Base-by-base conservation (phyloP, 2,888 invertebrate species). In the Idaea dimidiata region DNA sequence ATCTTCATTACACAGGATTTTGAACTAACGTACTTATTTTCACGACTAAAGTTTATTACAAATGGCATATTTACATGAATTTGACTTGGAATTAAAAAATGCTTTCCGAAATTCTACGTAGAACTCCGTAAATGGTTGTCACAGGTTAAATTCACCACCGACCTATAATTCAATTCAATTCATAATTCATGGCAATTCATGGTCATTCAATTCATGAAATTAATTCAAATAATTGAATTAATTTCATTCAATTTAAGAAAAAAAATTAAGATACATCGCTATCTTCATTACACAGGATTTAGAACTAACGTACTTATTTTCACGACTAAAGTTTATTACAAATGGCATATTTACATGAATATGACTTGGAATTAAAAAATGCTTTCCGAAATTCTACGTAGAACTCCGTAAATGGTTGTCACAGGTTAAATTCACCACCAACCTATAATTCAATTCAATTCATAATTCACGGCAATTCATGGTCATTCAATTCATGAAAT, bases 241-340 rank as follows among this genome's bases (percentile, higher is more conserved):
- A n/a, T n/a, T n/a, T n/a, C n/a, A n/a, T 43, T 43, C 43, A 7
- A 43, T 43, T 43, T 43, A 7, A 43, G 10, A 43, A 43, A 7
- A 43, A 43, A 43, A 43, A 81, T 82, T 69, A 73, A 85, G 81
- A 87, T 88, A 88, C 87, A 86, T 88, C 87, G 81, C 79, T 80
- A 74, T 82, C 74, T 78, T 71, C 7, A 43, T 43, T 43, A 10
- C 14, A 43, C 10, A 43, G 6, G 14, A 43, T 43, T 5, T 43
- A 10, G 14, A 43, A 43, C 43, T 8, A 43, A 10, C 14, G 43
- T 24, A 24, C 0, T 43, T 43, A 43, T 43, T 43, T 33, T 33
- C 33, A 43, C 43, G 8, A 43, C 43, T 43, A 43, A 43, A 43
- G 3, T 43, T 24, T 24, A 24, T 24, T 24, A 24, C 24, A 8